Evolutionary conservation across 2,113 vertebrate species (phyloP), one percentile per base, ranked within the genome.

Genomic region (Corythaeola cristata): DNA sequence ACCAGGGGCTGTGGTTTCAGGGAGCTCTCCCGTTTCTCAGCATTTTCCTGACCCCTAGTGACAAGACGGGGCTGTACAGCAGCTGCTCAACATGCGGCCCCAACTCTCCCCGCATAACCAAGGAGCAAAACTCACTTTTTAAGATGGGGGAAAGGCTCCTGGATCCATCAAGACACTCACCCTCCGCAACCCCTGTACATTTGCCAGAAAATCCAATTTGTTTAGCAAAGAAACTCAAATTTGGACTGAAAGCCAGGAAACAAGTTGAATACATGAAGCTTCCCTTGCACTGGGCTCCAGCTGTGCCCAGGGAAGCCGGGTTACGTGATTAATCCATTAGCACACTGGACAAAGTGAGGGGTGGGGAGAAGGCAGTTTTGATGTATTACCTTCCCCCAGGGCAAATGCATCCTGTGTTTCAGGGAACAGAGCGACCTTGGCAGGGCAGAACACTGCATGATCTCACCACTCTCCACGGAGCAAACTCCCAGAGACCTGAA

Each of bases 41-140:
- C 76, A 4, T 92, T 93, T 91, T 49, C 90, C 95, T 97, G 97
- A 97, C 97, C 94, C 79, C 97, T 97, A 95, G 97, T 95, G 97
- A 95, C 92, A 71, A 75, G 58, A 90, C 1, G 1, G 1, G 73
- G 55, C 55, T 63, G 53, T 88, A 75, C 96, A 96, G 66, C 88
- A 50, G 37, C 37, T 1, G 3, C 83, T 91, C 13, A 9, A 44
- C 47, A 24, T 3, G 80, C 52, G 1, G 77, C 0, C 1, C 28
- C 14, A 68, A 6, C 32, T 11, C 68, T 39, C 8, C 50, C 66
- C 0, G 5, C 23, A 18, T 15, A 67, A 89, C 78, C 60, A 20
- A 33, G 35, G 69, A 76, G 37, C 32, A 86, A 83, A 93, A 50
- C 59, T 90, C 69, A 5, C 50, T 71, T 44, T 55, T 85, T 26